Evolutionary conservation across 2,888 invertebrate species (phyloP).

Genomic region (Pecten maximus): DNA sequence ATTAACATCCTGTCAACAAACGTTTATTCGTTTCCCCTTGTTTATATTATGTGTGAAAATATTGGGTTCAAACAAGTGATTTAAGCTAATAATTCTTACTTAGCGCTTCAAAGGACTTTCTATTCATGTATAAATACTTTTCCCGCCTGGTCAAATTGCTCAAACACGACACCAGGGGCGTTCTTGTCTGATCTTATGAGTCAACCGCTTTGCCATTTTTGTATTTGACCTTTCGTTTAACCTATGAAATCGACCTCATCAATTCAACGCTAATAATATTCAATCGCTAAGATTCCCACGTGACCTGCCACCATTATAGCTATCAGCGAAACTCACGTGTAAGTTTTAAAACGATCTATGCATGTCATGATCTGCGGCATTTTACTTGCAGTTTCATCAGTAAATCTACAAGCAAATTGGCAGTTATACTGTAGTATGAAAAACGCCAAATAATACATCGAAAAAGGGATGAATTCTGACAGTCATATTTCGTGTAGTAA

Average conservation of each 20-base stretch:
- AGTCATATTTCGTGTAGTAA: slow-evolving; percentile 35
- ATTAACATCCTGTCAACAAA: not conserved
- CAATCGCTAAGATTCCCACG: not conserved
- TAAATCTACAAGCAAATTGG: slow-evolving; percentile 30
- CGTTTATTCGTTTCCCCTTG: not conserved
- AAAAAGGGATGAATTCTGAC: not conserved
- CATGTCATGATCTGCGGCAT: not conserved
- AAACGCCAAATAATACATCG: slow-evolving; percentile 30
- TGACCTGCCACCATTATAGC: not conserved
- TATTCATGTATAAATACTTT: not conserved
- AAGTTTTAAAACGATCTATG: slow-evolving; percentile 35
- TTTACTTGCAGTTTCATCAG: slow-evolving; percentile 28
- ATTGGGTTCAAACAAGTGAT: not conserved
- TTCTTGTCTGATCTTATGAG: not conserved
- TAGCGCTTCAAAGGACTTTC: not conserved
- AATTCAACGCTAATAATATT: slow-evolving; percentile 29
- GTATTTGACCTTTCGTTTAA: not conserved
- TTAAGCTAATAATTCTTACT: not conserved
- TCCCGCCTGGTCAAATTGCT: slow-evolving; percentile 22
- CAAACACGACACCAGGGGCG: slow-evolving; percentile 4
- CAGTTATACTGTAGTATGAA: slow-evolving; percentile 26
- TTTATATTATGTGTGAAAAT: not conserved
- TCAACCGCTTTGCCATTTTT: slow-evolving; percentile 14
- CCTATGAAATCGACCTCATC: slow-evolving; percentile 33
- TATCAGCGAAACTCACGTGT: slow-evolving; percentile 19